Base-by-base conservation (phyloP, 1,140 invertebrate genomes). In the Acromyrmex charruanus region DNA sequence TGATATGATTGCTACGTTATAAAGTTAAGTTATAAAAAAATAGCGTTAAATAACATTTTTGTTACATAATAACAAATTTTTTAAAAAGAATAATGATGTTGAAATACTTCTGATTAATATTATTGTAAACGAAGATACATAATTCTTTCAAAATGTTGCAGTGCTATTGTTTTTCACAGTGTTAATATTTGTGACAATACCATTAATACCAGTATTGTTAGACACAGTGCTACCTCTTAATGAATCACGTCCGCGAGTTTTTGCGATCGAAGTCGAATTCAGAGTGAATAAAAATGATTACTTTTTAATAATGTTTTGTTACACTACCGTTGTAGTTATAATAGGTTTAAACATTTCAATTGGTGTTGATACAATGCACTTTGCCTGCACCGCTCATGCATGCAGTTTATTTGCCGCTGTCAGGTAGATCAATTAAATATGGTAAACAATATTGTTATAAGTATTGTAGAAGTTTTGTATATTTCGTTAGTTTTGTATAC, bases 331-430 rank as follows among this genome's bases (percentile, higher is more conserved):
- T 35, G 4, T 25, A 55, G 21, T 69, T 21, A 0, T 55, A 3
- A 3, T 55, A 9, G 63, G 49, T 18, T 10, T n/a, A 12, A 39
- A 0, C 2, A 55, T 69, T 2, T 3, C 39, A 2, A 31, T 80
- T 6, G 6, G 28, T 9, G 31, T 39, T 25, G 77, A 80, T 39
- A 7, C 63, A 25, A 80, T 80, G 77, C 77, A 55, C 10, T 3
- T 69, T 1, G 3, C 49, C 0, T 80, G 77, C n/a, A 80, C 77
- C 5, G 14, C 31, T 55, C 63, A 80, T n/a, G 63, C 49, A n/a
- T 80, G 77, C 9, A 80, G 77, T 69, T 69, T 80, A 69, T 80
- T 80, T 80, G 65, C 31, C 2, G 63, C 28, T 69, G 7, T 80
- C 31, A 69, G 63, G 63, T 80, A 53, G 2, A 28, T 55, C 2